These are phyloP conservation scores for Scomber japonicus DNA, from an alignment of 2,113 vertebrate genomes.

Conservation along the genomic window DNA sequence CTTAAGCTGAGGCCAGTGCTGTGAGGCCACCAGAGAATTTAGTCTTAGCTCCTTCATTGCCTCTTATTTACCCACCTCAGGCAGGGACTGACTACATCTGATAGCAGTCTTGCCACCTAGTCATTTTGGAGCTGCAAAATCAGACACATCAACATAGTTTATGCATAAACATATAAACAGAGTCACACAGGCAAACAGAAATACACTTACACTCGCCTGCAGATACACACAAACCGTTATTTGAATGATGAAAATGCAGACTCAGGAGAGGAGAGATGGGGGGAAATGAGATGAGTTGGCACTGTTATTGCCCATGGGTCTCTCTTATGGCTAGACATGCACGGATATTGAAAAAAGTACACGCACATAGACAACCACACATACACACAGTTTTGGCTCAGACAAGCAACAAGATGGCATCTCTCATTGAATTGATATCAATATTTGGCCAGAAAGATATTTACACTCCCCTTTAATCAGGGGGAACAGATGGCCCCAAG, in stretches of 20 bases:
- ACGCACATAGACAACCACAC: conserved; percentile 6
- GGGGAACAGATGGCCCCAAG: conserved; percentile 72
- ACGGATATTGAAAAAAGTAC: conserved; percentile 34
- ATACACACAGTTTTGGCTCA: conserved; percentile 59
- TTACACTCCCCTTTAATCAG: conserved; percentile 78
- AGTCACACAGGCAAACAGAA: conserved; percentile 26
- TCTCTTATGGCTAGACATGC: conserved; percentile 42
- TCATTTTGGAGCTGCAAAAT: conserved; percentile 65
- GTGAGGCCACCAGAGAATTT: conserved; percentile 69
- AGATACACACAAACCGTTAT: conserved; percentile 33
- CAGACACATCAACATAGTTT: conserved; percentile 67
- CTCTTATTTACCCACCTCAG: conserved; percentile 70
- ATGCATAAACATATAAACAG: conserved; percentile 68
- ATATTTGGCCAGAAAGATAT: conserved; percentile 74
- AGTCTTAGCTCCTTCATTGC: conserved; percentile 62
- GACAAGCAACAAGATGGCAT: conserved; percentile 67
- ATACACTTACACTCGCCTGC: background rate
- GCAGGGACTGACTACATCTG: conserved; percentile 61
- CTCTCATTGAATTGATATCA: conserved; percentile 73
- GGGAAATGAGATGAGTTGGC: conserved; percentile 54
- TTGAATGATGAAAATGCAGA: conserved; percentile 61
- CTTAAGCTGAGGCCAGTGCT: conserved; percentile 71
- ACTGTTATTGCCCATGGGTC: conserved; percentile 34
- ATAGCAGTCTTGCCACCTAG: conserved; percentile 63
- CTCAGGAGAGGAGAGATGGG: conserved; percentile 46